Evolutionary conservation across 2,888 invertebrate genomes (phyloP).

Genomic region (Noctua comes): DNA sequence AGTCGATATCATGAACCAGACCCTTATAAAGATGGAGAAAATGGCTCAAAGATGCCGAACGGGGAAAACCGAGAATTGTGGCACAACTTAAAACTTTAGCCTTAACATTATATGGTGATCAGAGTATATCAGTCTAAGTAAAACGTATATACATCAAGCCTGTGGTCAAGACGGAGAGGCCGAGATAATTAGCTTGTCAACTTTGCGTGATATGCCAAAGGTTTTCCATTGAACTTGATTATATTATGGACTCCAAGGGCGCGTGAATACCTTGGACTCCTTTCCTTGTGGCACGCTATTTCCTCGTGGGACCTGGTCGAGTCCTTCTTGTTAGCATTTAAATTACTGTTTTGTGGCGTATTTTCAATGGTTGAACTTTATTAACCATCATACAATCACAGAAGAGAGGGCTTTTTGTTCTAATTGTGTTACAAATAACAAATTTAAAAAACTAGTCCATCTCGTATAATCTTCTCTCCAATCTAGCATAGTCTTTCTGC

Average conservation of each 20-base stretch:
- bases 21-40: too few relatives aligned
- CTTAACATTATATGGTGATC: neutral
- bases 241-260: slow-evolving; percentile 65
- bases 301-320: slow-evolving; percentile 36
- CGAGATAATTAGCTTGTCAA: slow-evolving; percentile 60
- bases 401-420: neutral
- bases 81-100: neutral
- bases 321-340: slow-evolving; percentile 8
- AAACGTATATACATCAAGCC: neutral
- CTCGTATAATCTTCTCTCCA: too few relatives aligned
- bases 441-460: too few relatives aligned
- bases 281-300: slow-evolving; percentile 48
- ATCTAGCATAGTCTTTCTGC: too few relatives aligned
- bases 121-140: neutral
- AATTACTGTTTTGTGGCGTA: neutral
- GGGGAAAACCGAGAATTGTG: too few relatives aligned
- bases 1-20: too few relatives aligned
- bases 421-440: too few relatives aligned
- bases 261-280: slow-evolving; percentile 39
- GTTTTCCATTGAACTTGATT: slow-evolving; percentile 67
- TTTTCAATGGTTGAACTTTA: neutral
- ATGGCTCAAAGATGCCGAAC: too few relatives aligned
- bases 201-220: slow-evolving; percentile 73
- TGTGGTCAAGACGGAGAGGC: slow-evolving; percentile 27
- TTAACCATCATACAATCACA: neutral